These are phyloP conservation scores for Rissa tridactyla DNA, from an alignment of 2,113 vertebrate species.

Conservation along the genomic window DNA sequence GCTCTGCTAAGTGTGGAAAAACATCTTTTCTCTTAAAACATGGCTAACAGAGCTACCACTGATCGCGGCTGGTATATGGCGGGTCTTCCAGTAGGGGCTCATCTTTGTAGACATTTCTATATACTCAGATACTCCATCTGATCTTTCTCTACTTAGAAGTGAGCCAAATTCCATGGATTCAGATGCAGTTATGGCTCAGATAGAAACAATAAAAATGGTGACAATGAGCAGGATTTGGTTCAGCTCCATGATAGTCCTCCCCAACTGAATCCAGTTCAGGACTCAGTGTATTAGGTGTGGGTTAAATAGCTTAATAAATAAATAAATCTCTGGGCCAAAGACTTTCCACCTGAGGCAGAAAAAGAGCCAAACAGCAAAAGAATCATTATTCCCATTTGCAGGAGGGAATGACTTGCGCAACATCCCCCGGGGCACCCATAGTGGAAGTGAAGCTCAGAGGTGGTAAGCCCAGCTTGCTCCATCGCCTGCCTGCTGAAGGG, in stretches of 20 bases:
- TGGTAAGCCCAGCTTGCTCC: not conserved
- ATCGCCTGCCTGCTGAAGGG: not conserved
- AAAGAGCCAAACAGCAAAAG: not conserved
- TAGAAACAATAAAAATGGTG: not conserved
- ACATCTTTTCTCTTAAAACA: not conserved
- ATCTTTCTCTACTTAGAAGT: not conserved
- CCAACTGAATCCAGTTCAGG: not conserved
- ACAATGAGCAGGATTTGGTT: not conserved
- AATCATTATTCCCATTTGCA: not conserved
- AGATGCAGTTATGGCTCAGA: not conserved
- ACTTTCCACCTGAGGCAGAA: not conserved
- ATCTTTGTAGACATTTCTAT: not conserved
- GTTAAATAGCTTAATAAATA: not conserved
- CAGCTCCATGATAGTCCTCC: not conserved
- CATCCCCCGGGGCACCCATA: not conserved
- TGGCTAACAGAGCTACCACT: not conserved
- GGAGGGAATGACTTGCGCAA: not conserved
- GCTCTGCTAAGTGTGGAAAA: not conserved
- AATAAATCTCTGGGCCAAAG: not conserved
- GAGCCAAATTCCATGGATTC: not conserved
- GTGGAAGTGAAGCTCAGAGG: not conserved
- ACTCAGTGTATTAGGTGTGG: not conserved
- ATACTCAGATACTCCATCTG: not conserved
- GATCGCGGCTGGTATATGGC: rapidly evolving
- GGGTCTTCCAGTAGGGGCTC: not conserved